Conservation (phyloP, 2,797 vertebrate species). For the Peromyscus aztecus region DNA sequence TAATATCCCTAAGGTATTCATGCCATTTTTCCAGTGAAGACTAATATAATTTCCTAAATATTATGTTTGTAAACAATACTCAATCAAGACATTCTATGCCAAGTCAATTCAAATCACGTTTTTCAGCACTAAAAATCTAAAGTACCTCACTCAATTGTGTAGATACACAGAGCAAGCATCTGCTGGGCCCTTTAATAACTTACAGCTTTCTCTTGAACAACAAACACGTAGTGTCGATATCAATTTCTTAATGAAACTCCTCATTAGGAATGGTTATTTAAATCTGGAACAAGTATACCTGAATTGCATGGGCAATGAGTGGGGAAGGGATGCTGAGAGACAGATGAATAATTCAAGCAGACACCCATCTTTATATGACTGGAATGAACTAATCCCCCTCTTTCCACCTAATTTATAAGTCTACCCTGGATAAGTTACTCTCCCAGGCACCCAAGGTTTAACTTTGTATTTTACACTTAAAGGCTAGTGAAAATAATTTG, state of each 20-base stretch:
- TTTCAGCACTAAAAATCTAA: background rate
- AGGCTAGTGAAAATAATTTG: background rate
- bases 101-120: slow-evolving; percentile 11
- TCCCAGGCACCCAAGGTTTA: background rate
- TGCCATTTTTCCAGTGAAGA: slow-evolving; percentile 58
- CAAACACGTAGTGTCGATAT: background rate
- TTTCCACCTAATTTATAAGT: background rate
- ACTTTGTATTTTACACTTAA: background rate
- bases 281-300: slow-evolving; percentile 33
- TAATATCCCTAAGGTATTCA: slow-evolving; percentile 53
- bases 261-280: slow-evolving; percentile 4
- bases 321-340: background rate
- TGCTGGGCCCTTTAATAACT: background rate
- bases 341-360: background rate
- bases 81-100: slow-evolving; percentile 12
- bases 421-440: background rate
- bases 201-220: slow-evolving; percentile 28
- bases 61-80: slow-evolving; percentile 31
- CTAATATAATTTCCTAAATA: background rate
- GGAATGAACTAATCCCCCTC: background rate
- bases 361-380: background rate
- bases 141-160: background rate
- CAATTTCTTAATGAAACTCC: background rate
- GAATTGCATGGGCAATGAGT: background rate
- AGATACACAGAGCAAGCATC: slow-evolving; percentile 11